Conservation (phyloP, 2,888 invertebrate species). For the Linyphia triangularis region DNA sequence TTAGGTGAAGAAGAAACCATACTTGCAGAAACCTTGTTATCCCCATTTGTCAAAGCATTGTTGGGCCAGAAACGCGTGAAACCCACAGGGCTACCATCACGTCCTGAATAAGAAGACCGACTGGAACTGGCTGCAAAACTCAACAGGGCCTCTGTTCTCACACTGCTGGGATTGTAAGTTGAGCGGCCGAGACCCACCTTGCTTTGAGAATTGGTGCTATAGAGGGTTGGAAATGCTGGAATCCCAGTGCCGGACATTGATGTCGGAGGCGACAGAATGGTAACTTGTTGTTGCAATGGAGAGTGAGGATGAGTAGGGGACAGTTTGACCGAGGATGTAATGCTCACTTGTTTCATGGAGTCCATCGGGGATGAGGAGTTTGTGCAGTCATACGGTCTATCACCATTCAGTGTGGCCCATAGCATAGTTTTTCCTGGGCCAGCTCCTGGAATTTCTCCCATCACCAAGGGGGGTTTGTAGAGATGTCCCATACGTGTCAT, state of each 20-base stretch:
- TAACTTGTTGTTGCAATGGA: slow-evolving; percentile 25
- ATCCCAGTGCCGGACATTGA: slow-evolving; percentile 21
- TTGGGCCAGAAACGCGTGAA: slow-evolving; percentile 57
- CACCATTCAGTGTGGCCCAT: slow-evolving; percentile 49
- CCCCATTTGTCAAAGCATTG: slow-evolving; percentile 40
- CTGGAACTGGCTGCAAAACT: slow-evolving; percentile 45
- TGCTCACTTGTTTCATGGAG: slow-evolving; percentile 37
- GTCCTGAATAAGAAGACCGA: slow-evolving; percentile 32
- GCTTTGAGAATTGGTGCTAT: slow-evolving; percentile 42
- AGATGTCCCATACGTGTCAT: slow-evolving; percentile 31
- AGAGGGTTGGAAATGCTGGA: slow-evolving; percentile 46
- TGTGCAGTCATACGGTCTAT: slow-evolving; percentile 49
- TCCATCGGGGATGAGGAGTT: slow-evolving; percentile 52
- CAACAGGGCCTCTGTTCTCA: slow-evolving; percentile 45
- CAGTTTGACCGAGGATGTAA: slow-evolving; percentile 57
- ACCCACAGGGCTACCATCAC: slow-evolving; percentile 55
- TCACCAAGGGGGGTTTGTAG: slow-evolving; percentile 62
- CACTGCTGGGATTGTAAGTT: slow-evolving; percentile 34
- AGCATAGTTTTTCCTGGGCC: slow-evolving; percentile 72
- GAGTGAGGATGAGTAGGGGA: slow-evolving; percentile 43
- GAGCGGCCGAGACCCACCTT: slow-evolving; percentile 21
- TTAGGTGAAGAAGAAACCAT: slow-evolving; percentile 39
- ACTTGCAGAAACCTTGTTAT: slow-evolving; percentile 18
- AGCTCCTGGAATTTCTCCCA: slow-evolving; percentile 70
- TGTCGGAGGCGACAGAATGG: slow-evolving; percentile 28